Evolutionary conservation across 2,113 vertebrate genomes (phyloP), one percentile per base, ranked within the genome.

Genomic region (Empidonax traillii): DNA sequence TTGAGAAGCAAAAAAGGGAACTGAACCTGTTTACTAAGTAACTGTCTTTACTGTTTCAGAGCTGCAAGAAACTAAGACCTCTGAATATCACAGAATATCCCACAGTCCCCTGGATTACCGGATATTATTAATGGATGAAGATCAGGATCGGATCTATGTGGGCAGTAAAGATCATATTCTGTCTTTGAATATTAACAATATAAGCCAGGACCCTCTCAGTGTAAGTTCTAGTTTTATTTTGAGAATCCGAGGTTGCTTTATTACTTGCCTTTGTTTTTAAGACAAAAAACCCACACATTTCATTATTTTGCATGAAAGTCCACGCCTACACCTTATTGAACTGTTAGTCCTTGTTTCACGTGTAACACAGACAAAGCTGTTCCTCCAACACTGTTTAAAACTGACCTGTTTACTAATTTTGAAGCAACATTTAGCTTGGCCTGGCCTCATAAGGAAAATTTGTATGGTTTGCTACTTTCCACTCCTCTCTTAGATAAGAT

Each of bases 161-260:
- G 99, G 99, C 97, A 99, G 99, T 97, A 99, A 99, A 97, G 99
- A 99, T 97, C 98, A 99, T 63, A 98, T 99, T 90, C 97, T 99
- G 59, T 99, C 99, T 69, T 97, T 99, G 98, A 99, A 99, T 98
- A 99, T 99, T 97, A 99, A 99, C 97, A 99, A 99, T 96, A 99
- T 99, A 98, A 99, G 98, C 89, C 98, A 99, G 44, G 98, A 98
- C 88, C 98, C 98, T 25, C 97, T 99, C 33, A 99, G 98, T 97
- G 99, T 99, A 98, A 98, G 99, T 98, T 79, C 35, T 47, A 43
- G 39, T 77, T 73, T 72, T 84, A 65, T 91, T 97, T 95, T 89
- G 21, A 77, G 33, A 94, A 71, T 49, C 21, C 23, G 52, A 21
- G 11, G 5, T 88, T 89, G 9, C 67, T 56, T 76, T 75, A 44